Conservation (phyloP, 1,140 invertebrate genomes). For the Oncopodura yosiiana region DNA sequence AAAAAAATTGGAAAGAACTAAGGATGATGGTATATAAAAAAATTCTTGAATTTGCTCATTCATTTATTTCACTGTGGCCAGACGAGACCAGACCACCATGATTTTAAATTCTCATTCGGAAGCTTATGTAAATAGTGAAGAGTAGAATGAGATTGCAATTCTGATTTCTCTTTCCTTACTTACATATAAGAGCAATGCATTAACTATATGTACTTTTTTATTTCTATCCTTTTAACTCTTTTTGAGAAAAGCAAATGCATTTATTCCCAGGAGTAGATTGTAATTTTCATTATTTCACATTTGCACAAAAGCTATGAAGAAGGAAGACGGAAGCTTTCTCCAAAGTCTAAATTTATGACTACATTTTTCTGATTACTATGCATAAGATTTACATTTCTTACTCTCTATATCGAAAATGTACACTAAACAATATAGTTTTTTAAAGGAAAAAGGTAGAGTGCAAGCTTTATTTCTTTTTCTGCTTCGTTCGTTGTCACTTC, state of each 20-base stretch:
- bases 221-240: background rate
- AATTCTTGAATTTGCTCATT: constrained; percentile 6
- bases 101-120: constrained; percentile 13
- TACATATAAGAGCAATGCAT: background rate
- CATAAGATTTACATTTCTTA: constrained; percentile 23
- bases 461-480: background rate
- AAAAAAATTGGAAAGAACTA: too few species aligned
- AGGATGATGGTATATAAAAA: too few species aligned
- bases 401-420: constrained; percentile 3
- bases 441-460: too few species aligned
- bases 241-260: constrained; percentile 6
- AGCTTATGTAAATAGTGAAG: constrained; percentile 14
- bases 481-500: background rate
- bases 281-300: constrained; percentile 30
- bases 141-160: constrained; percentile 8
- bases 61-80: constrained; percentile 12
- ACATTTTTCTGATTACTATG: constrained; percentile 31
- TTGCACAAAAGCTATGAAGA: constrained; percentile 22
- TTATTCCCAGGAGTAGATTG: constrained; percentile 25
- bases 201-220: background rate
- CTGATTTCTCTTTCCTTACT: background rate
- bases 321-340: constrained; percentile 14
- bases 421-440: too few species aligned
- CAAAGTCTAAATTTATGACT: constrained; percentile 25
- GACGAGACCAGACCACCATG: too few species aligned